These are phyloP conservation scores for Herpetotheres cachinnans DNA, from an alignment of 2,113 vertebrate genomes.

Conservation along the genomic window DNA sequence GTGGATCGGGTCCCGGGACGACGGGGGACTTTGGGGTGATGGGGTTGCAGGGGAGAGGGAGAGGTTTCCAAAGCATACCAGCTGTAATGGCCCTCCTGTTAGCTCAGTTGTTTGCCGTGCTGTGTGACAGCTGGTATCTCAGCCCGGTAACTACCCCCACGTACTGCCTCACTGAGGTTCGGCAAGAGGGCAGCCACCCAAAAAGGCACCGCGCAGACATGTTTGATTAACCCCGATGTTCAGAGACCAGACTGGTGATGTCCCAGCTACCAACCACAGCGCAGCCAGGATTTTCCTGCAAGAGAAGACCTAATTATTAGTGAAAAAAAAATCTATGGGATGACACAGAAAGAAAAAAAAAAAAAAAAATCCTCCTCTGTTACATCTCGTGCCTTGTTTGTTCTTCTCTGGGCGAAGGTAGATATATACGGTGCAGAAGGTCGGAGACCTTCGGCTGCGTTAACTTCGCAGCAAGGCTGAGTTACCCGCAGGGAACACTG, in stretches of 20 bases:
- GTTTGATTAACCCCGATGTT: neutral
- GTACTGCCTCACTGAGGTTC: neutral
- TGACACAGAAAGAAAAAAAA: neutral
- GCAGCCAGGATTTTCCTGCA: neutral
- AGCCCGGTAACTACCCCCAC: neutral
- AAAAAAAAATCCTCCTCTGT: neutral
- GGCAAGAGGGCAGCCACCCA: neutral
- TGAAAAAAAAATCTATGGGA: neutral
- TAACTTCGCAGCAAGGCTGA: neutral
- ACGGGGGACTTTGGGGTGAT: fast-evolving
- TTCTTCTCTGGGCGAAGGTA: neutral
- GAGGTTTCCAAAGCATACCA: neutral
- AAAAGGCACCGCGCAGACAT: neutral
- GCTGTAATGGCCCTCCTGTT: slow-evolving; percentile 13
- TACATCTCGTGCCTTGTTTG: neutral
- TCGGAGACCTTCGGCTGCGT: neutral
- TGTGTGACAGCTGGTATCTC: slow-evolving; percentile 10
- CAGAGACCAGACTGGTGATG: neutral
- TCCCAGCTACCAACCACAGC: neutral
- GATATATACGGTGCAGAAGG: neutral
- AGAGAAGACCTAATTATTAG: neutral
- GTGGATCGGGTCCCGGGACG: neutral
- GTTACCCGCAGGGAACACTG: neutral
- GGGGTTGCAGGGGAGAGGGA: neutral
- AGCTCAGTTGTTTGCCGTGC: neutral